Percentiles rank a stretch among this genome's conserved stretches.
Evolutionary conservation across 2,888 invertebrate species (phyloP).

Genomic region (Catocala fraxini): DNA sequence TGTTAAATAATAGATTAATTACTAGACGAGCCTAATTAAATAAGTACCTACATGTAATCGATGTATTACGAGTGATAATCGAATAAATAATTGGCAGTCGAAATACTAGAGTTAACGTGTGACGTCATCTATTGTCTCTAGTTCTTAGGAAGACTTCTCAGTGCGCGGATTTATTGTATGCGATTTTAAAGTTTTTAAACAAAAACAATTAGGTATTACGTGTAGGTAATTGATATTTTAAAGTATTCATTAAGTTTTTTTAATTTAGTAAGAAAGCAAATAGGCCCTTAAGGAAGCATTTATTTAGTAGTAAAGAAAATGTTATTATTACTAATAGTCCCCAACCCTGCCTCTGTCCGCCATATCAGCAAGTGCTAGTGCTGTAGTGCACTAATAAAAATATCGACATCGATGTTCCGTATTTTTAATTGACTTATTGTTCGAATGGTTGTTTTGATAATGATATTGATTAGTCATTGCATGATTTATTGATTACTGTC

Average conservation of each 20-base stretch:
- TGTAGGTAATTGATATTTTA: conserved; percentile 3
- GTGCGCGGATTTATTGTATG: conserved; percentile 26
- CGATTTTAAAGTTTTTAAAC: conserved; percentile 29
- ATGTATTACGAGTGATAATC: conserved; percentile 25
- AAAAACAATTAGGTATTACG: conserved; percentile 10
- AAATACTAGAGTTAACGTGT: conserved; percentile 49
- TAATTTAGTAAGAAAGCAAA: background rate
- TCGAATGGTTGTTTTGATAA: conserved; percentile 16
- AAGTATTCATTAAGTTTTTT: background rate
- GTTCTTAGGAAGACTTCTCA: conserved; percentile 40
- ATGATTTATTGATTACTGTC: conserved; percentile 23
- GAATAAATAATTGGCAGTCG: conserved; percentile 34
- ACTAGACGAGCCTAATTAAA: conserved; percentile 8
- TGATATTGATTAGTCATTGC: conserved; percentile 27
- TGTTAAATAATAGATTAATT: background rate
- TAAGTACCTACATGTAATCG: conserved; percentile 12
- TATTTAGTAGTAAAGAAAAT: conserved; percentile 35
- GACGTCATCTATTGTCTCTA: conserved; percentile 75
- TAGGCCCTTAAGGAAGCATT: background rate
- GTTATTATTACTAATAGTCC: conserved; percentile 41
- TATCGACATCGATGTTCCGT: conserved; percentile 61
- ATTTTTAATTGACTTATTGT: conserved; percentile 25
- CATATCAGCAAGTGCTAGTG: conserved; percentile 72
- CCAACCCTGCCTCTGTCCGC: conserved; percentile 57
- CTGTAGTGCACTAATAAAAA: conserved; percentile 50